phyloP scores from a whole-genome alignment of 2,797 vertebrate species.

The Synaphobranchus kaupii region DNA sequence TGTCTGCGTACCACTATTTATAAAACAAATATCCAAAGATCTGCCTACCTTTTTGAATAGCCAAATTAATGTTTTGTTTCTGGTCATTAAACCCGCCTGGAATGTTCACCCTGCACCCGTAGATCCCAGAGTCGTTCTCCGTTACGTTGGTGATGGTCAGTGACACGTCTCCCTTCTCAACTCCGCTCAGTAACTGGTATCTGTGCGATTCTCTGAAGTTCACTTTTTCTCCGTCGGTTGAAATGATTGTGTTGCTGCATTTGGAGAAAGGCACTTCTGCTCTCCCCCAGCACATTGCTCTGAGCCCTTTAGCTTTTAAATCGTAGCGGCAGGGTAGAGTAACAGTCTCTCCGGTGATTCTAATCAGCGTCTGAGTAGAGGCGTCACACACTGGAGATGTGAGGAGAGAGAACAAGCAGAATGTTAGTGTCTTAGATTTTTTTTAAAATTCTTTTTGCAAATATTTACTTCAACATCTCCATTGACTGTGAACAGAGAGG shows the following conservation, averaged over 20 bases:
- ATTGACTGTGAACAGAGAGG: no score
- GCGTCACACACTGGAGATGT: constrained; percentile 42
- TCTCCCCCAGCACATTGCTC: constrained; percentile 75
- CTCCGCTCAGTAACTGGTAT: constrained; percentile 64
- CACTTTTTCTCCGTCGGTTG: constrained; percentile 46
- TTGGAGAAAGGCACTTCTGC: constrained; percentile 43
- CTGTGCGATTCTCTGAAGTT: constrained; percentile 41
- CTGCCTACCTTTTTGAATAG: constrained; percentile 52
- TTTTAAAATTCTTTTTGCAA: not conserved
- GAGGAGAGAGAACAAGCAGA: constrained; percentile 23
- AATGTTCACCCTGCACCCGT: constrained; percentile 77
- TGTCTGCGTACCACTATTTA: not conserved
- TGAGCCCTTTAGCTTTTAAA: rapidly evolving
- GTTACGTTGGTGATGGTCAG: constrained; percentile 66
- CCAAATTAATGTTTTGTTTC: constrained; percentile 46
- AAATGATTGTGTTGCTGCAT: constrained; percentile 63
- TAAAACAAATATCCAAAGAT: not conserved
- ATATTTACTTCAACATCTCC: not conserved
- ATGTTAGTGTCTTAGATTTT: not conserved
- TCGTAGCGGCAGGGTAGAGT: constrained; percentile 70
- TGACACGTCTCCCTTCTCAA: constrained; percentile 62
- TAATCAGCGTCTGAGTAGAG: not conserved
- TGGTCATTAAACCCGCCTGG: constrained; percentile 69
- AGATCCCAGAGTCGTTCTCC: constrained; percentile 66
- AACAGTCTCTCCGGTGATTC: constrained; percentile 64